Conservation (phyloP, 2,113 vertebrate genomes). For the Cephalopholis sonnerati region DNA sequence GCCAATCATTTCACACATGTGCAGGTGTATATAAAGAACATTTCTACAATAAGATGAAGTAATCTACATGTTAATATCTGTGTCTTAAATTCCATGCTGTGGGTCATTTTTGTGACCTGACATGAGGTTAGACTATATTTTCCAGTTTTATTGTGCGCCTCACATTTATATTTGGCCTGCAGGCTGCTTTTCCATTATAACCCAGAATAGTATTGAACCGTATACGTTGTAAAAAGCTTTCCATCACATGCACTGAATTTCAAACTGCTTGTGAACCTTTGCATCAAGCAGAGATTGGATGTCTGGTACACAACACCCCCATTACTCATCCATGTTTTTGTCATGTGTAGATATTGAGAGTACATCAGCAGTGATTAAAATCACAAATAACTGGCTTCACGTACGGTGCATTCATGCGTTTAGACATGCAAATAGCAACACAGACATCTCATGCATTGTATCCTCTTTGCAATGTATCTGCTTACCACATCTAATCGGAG, state of each 20-base stretch:
- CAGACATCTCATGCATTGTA: background rate
- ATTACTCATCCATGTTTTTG: background rate
- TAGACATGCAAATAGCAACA: constrained; percentile 18
- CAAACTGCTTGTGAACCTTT: constrained; percentile 49
- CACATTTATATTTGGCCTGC: constrained; percentile 66
- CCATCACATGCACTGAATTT: constrained; percentile 36
- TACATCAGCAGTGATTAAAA: constrained; percentile 19
- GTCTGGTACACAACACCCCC: background rate
- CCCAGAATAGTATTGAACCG: constrained; percentile 43
- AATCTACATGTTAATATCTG: constrained; percentile 65
- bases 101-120: constrained; percentile 71
- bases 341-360: background rate
- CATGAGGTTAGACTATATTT: constrained; percentile 71
- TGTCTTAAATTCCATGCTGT: constrained; percentile 65
- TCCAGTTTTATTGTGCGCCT: constrained; percentile 71
- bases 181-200: constrained; percentile 71
- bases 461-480: constrained; percentile 7
- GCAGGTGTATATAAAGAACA: constrained; percentile 79
- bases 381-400: constrained; percentile 4
- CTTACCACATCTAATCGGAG: constrained; percentile 27
- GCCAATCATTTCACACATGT: constrained; percentile 82
- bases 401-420: constrained; percentile 1
- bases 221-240: constrained; percentile 57
- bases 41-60: constrained; percentile 79
- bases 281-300: constrained; percentile 9